Evolutionary conservation across 2,888 invertebrate species (phyloP), one percentile per base, ranked within the genome.

Genomic region (Troides oblongomaculatus): DNA sequence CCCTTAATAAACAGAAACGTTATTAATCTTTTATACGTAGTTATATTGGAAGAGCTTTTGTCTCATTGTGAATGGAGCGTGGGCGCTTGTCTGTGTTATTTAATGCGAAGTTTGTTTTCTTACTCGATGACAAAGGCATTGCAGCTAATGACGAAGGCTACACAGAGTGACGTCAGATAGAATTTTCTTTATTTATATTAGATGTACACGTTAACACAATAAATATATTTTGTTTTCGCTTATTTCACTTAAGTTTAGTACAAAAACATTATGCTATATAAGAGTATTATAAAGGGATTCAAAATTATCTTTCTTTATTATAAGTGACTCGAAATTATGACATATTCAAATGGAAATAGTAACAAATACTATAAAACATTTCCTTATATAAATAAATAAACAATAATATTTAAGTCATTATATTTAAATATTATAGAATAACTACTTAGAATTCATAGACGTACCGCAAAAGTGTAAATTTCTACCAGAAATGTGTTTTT

Each of bases 71-170:
- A 79, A 72, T 70, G 21, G 70, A 71, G 87, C 84, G 90, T 90
- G 86, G 90, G 91, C 83, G 90, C 81, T 87, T 87, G 88, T 84
- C 82, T 76, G 79, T 79, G 83, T 89, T 88, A 89, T 84, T 85
- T 83, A 82, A 82, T 82, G 79, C 77, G 79, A 76, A 78, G 81
- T 84, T 81, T 85, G 84, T 86, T 87, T 87, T 87, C 84, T 82
- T 86, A 84, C 87, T 71, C 69, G 73, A 68, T 70, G 72, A 82
- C 80, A 78, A 79, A 86, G 85, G 82, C 83, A 84, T 77, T 74
- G 78, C 77, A 85, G 84, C 85, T 82, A 77, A 72, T 72, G 72
- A 78, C 79, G 85, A 79, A 82, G 73, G 73, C 71, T 70, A 63
- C 62, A 21, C 68, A 36, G 25, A 43, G 64, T 71, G 62, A 68